Evolutionary conservation across 2,797 vertebrate genomes (phyloP).

Genomic region (Sebastiscus albofasciatus): DNA sequence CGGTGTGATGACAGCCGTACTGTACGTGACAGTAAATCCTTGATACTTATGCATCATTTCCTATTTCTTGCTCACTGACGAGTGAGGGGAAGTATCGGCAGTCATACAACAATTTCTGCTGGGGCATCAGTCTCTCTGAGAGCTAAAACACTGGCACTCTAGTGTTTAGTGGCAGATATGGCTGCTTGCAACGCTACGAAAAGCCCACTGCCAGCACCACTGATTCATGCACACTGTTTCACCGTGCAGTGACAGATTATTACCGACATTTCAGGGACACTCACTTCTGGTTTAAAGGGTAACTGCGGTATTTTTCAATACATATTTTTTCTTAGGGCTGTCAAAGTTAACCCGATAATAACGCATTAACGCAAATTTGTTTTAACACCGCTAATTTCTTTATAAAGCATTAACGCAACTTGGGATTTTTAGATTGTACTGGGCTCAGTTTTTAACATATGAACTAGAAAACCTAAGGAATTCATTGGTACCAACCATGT

Average conservation of each 20-base stretch:
- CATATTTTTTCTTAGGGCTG: too few species aligned
- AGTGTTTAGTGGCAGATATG: conserved; percentile 25
- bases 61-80: conserved; percentile 54
- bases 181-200: not conserved
- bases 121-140: conserved; percentile 58
- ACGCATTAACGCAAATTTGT: too few species aligned
- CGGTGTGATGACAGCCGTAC: conserved; percentile 65
- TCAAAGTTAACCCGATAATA: too few species aligned
- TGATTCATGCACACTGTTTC: not conserved
- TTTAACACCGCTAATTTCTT: too few species aligned
- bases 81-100: conserved; percentile 42
- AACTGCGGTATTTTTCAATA: not conserved
- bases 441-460: fast-evolving
- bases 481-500: too few species aligned
- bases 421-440: fast-evolving
- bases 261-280: not conserved
- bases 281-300: not conserved
- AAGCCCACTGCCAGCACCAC: not conserved
- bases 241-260: not conserved
- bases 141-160: conserved; percentile 24
- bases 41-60: conserved; percentile 74
- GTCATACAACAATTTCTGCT: conserved; percentile 52
- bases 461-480: too few species aligned
- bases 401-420: too few species aligned
- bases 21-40: conserved; percentile 75